Percentiles rank a stretch among this genome's conserved stretches.
Evolutionary conservation across 2,113 vertebrate genomes (phyloP).

Genomic region (Caranx ignobilis): DNA sequence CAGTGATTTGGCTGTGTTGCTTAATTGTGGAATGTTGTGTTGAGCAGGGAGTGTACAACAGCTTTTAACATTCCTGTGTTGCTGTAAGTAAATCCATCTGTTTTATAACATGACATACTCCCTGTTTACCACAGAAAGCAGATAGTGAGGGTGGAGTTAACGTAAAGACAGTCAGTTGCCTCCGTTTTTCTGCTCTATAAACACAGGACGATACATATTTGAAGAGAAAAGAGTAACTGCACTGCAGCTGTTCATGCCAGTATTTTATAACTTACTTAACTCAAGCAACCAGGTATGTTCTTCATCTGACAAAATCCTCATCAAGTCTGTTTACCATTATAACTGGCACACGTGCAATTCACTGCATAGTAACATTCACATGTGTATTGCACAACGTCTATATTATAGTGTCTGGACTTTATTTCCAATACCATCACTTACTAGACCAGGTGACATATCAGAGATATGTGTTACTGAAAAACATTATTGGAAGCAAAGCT

Average conservation of each 20-base stretch:
- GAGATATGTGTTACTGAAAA: too few relatives aligned
- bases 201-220: neutral
- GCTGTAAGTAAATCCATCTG: constrained; percentile 38
- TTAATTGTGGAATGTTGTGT: neutral
- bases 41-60: neutral
- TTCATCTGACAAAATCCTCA: neutral
- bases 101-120: constrained; percentile 3
- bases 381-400: neutral
- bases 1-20: neutral
- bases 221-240: neutral
- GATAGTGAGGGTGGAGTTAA: constrained; percentile 77
- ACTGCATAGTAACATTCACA: neutral
- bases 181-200: neutral
- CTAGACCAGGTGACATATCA: too few relatives aligned
- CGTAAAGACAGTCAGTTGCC: neutral
- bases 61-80: constrained; percentile 28
- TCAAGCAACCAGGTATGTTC: neutral
- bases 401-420: neutral
- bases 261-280: neutral
- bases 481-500: too few relatives aligned
- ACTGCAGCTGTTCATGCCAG: neutral
- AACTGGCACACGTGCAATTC: neutral
- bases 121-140: constrained; percentile 25
- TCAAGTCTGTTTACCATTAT: neutral
- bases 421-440: too few relatives aligned